Base-by-base conservation (phyloP, 2,888 invertebrate species). In the Malacosoma neustria region DNA sequence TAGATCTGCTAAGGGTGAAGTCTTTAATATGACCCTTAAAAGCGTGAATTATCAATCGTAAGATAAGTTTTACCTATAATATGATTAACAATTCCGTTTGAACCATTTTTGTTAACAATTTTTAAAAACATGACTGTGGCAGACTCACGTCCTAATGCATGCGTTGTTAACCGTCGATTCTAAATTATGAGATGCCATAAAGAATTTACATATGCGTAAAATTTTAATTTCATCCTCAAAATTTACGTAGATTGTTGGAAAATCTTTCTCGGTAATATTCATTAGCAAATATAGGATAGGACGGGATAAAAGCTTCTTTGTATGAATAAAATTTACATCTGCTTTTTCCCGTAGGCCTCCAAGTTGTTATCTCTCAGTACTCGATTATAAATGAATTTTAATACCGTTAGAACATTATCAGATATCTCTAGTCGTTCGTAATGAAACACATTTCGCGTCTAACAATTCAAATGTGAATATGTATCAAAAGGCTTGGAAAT, bases 301-400 rank as follows among this genome's bases (percentile, higher is more conserved):
- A 49, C 41, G 51, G 46, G 45, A 49, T 47, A 22, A 22, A 22
- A 46, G 47, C 43, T 49, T 49, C 48, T 49, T 41, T 48, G 42
- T 48, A 60, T 65, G 65, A 67, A 69, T 69, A 64, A 64, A 66
- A 66, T 69, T 68, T 56, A 57, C 68, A 68, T 68, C 55, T 61
- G 52, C 45, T 61, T 60, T 49, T 43, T 41, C 35, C 30, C 30
- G 5, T 22, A 9, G 9, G 22, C 22, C 22, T 22, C 22, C 3
- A 22, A 22, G 22, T 22, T 22, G 22, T 22, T 22, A 22, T 22
- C 9, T 22, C 22, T 7, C 9, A 9, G 32, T 13, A 12, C 13
- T 11, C n/a, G 33, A 9, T 14, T 9, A 14, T 14, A 14, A 14
- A 33, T 33, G 14, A 14, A 11, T n/a, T 33, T 33, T 33, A 14